phyloP scores from a whole-genome alignment of 2,888 invertebrate genomes.

The Chloroclysta siterata region DNA sequence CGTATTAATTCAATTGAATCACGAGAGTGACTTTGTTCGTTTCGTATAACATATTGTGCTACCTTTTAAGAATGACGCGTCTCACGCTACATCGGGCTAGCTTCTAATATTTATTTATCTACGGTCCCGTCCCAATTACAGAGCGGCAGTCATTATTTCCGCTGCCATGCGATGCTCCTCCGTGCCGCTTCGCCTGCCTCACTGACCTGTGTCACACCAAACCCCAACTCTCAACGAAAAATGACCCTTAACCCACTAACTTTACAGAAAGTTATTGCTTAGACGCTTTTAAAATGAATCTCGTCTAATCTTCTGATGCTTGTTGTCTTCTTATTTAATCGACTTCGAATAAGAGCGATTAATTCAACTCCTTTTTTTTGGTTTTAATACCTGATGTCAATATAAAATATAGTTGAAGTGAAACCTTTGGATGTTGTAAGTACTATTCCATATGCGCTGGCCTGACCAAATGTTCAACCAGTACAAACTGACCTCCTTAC shows the following conservation, averaged over 20 bases:
- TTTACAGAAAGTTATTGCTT: constrained; percentile 1
- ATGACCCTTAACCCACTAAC: neutral
- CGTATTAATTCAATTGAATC: too few relatives aligned
- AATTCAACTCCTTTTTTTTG: neutral
- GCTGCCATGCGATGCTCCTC: constrained; percentile 69
- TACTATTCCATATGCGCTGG: constrained; percentile 46
- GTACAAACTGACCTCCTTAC: constrained; percentile 47
- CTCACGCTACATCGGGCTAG: neutral
- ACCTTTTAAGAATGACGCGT: too few relatives aligned
- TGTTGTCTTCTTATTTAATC: neutral
- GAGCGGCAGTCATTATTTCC: constrained; percentile 82
- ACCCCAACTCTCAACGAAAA: neutral
- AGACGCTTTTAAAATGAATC: neutral
- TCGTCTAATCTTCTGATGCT: neutral
- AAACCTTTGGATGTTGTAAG: neutral
- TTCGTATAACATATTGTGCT: too few relatives aligned
- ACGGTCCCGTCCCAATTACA: constrained; percentile 73
- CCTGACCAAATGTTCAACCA: constrained; percentile 69
- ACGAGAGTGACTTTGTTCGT: too few relatives aligned
- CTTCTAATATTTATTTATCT: neutral
- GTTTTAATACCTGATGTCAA: neutral
- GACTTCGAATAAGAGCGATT: neutral
- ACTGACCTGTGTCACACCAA: constrained; percentile 49
- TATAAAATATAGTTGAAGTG: neutral
- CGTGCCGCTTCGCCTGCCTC: constrained; percentile 56